phyloP scores from a whole-genome alignment of 2,113 vertebrate species.

The Sclerurus mexicanus region DNA sequence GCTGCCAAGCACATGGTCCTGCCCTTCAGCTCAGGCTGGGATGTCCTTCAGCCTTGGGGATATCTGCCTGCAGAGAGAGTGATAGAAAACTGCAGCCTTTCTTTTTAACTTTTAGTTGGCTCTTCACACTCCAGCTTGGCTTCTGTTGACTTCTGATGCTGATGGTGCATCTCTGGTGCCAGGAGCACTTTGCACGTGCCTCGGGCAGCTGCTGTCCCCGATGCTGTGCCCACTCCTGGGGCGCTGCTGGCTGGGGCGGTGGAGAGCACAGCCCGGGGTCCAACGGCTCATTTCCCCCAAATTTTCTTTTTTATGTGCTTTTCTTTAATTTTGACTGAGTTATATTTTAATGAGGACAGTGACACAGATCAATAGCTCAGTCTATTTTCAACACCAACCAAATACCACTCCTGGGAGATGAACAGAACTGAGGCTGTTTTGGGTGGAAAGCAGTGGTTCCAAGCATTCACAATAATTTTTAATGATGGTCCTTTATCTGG shows the following conservation, averaged over 20 bases:
- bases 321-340: background rate
- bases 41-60: background rate
- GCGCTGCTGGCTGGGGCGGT: background rate
- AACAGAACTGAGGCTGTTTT: background rate
- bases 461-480: background rate
- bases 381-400: background rate
- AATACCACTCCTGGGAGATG: background rate
- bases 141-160: background rate
- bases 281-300: rapidly evolving
- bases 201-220: background rate
- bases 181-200: background rate
- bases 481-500: background rate
- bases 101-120: background rate
- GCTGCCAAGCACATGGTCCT: background rate
- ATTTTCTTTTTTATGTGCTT: background rate
- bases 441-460: background rate
- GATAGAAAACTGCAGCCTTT: background rate
- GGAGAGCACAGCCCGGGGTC: background rate
- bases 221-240: rapidly evolving
- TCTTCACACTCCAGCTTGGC: background rate
- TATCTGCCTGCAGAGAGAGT: background rate
- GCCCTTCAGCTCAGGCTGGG: background rate
- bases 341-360: background rate
- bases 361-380: background rate
- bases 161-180: background rate